These are phyloP conservation scores for Bucorvus abyssinicus DNA, from an alignment of 2,797 vertebrate species.

Conservation along the genomic window DNA sequence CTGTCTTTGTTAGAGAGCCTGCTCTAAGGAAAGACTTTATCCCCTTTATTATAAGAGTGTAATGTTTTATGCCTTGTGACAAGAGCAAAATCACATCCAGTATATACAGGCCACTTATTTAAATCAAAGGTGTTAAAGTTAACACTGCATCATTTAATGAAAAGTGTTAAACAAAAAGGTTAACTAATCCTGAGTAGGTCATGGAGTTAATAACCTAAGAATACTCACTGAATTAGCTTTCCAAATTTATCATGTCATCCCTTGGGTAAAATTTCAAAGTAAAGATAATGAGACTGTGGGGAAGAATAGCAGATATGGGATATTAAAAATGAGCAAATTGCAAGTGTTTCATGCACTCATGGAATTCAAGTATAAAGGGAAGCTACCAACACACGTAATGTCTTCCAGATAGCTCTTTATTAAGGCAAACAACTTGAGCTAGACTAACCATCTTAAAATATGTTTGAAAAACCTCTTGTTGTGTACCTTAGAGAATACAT, in stretches of 20 bases:
- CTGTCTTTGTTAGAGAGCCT: background rate
- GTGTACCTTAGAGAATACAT: background rate
- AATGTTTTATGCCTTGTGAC: background rate
- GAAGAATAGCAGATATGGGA: background rate
- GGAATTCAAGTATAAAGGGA: background rate
- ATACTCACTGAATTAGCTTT: constrained; percentile 57
- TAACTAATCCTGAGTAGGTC: constrained; percentile 51
- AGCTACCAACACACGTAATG: background rate
- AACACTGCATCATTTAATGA: constrained; percentile 13
- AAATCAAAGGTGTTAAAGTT: constrained; percentile 25
- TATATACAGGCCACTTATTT: background rate
- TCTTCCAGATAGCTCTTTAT: background rate
- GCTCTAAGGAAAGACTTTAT: background rate
- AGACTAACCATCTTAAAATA: background rate
- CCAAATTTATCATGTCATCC: constrained; percentile 43
- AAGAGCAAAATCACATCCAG: background rate
- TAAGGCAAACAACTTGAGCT: background rate
- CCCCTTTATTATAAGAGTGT: background rate
- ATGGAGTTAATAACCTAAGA: constrained; percentile 52
- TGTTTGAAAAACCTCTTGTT: background rate
- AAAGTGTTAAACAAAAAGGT: constrained; percentile 40
- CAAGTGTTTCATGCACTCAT: background rate
- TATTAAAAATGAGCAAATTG: background rate
- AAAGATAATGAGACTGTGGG: constrained; percentile 1
- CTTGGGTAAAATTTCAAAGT: constrained; percentile 39